Evolutionary conservation across 2,113 vertebrate genomes (phyloP), one percentile per base, ranked within the genome.

Genomic region (Phoenicopterus ruber): DNA sequence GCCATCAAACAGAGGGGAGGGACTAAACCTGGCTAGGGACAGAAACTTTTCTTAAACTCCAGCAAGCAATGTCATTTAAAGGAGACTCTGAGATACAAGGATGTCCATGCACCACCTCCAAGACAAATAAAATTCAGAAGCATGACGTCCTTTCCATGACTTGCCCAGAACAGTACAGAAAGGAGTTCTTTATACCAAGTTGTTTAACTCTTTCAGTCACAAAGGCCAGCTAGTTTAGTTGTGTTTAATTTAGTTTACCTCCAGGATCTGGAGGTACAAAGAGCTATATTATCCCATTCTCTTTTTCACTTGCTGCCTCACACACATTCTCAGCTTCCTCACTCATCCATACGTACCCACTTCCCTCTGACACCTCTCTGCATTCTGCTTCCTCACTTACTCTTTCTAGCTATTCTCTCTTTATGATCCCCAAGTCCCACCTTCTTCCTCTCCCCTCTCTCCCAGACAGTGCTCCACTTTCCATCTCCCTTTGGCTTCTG

Each of bases 51-150:
- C 86, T 88, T 86, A 82, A 87, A 84, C 29, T 90, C 25, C 66
- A 87, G 70, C 66, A 94, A 93, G 65, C 71, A 88, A 74, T 85
- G 94, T 77, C 96, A 93, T 57, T 94, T 82, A 93, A 95, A 97
- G 79, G 91, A 91, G 59, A 76, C 62, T 93, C 57, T 84, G 63
- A 94, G 93, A 95, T 52, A 96, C 91, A 96, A 97, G 93, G 95
- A 97, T 97, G 94, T 97, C 93, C 78, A 28, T 10, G 7, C 80
- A 88, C 94, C 93, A 89, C 96, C 94, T 95, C 82, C 76, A 97
- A 97, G 92, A 89, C 90, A 97, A 97, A 97, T 89, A 97, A 69
- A 94, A 96, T 93, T 94, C 85, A 94, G 63, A 88, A 93, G 89
- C 93, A 95, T 97, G 93, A 96, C 82, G 78, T 95, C 90, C 88